Conservation (phyloP, 2,113 vertebrate genomes). For the Apteryx mantelli region DNA sequence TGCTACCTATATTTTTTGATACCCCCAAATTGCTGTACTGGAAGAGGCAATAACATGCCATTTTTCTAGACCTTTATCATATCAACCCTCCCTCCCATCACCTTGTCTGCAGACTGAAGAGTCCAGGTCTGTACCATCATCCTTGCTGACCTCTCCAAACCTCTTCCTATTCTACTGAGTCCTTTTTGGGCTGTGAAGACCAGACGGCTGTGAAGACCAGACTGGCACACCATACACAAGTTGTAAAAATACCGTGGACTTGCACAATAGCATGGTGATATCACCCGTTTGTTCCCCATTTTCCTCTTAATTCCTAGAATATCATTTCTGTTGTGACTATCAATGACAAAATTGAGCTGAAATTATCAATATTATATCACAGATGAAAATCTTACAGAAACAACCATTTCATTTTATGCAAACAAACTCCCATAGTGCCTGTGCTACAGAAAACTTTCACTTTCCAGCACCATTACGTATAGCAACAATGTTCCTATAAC, state of each 20-base stretch:
- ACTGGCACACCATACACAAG: neutral
- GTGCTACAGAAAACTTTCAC: rapidly evolving
- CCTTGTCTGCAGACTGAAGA: neutral
- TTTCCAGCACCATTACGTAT: neutral
- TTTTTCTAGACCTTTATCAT: neutral
- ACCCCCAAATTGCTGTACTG: neutral
- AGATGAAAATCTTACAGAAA: neutral
- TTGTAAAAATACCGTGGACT: neutral
- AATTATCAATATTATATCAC: neutral
- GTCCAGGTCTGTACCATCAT: neutral
- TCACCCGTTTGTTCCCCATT: neutral
- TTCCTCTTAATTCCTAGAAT: neutral
- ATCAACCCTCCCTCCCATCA: neutral
- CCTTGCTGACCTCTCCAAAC: neutral
- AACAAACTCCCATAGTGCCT: neutral
- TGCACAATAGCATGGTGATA: neutral
- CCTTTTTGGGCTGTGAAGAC: neutral
- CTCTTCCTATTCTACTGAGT: neutral
- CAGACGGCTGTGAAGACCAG: neutral
- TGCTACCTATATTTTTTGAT: neutral
- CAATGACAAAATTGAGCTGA: neutral
- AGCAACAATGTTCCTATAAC: neutral
- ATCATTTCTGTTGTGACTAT: neutral
- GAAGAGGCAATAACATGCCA: neutral
- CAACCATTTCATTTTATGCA: rapidly evolving